Conservation (phyloP, 2,113 vertebrate genomes). For the Pholis gunnellus region DNA sequence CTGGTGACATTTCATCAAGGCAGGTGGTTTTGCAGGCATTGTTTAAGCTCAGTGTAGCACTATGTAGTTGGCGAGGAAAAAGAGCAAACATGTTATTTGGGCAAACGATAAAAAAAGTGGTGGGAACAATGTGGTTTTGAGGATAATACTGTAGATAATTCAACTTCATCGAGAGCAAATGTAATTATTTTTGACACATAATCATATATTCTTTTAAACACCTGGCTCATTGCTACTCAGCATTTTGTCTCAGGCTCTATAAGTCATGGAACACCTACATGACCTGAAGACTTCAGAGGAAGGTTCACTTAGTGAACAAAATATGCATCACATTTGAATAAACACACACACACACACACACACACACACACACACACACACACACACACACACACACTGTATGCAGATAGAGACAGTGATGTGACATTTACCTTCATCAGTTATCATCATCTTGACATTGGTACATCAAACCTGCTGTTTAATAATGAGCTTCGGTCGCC, state of each 20-base stretch:
- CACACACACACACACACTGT: conserved; percentile 13
- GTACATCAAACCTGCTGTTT: conserved; percentile 76
- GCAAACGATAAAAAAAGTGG: conserved; percentile 36
- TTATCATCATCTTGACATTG: conserved; percentile 78
- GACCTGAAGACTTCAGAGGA: conserved; percentile 27
- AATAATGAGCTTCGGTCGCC: conserved; percentile 70
- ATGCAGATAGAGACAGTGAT: conserved; percentile 65
- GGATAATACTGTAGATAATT: conserved; percentile 45
- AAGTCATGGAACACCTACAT: conserved; percentile 22
- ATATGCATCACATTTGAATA: conserved; percentile 33
- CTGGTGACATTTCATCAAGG: conserved; percentile 76
- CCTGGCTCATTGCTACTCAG: conserved; percentile 7
- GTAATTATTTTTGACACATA: conserved; percentile 37
- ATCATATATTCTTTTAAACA: conserved; percentile 13
- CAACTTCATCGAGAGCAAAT: conserved; percentile 37
- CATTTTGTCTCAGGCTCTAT: background rate
- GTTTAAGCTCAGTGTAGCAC: conserved; percentile 52
- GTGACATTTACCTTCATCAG: conserved; percentile 80
- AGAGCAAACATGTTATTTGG: conserved; percentile 35
- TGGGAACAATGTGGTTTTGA: conserved; percentile 9
- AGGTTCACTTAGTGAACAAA: background rate
- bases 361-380: conserved; percentile 9
- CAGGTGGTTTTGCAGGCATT: conserved; percentile 68
- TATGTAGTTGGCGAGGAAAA: conserved; percentile 20
- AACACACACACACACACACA: conserved; percentile 16